Evolutionary conservation across 2,797 vertebrate species (phyloP), one percentile per base, ranked within the genome.

Genomic region (Pelodytes ibericus): DNA sequence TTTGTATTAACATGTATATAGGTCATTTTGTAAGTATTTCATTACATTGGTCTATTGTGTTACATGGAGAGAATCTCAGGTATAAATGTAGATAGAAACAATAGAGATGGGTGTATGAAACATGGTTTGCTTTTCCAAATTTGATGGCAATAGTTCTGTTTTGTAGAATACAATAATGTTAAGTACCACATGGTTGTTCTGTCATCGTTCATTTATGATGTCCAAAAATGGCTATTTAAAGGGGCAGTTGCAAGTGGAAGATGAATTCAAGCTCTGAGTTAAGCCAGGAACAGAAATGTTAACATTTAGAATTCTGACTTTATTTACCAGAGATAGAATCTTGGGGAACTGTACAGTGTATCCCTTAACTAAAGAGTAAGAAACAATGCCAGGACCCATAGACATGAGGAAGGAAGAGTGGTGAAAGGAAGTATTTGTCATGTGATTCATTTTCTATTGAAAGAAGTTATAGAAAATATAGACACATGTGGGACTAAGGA

Each of bases 1-100:
- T 62, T 47, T 24, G 41, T 72, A 78, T 78, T 78, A 67, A 61
- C 70, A 78, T 78, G 72, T 72, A 78, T 78, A 78, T 78, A 63
- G 75, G 70, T 72, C 62, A 78, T 67, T 72, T 78, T 64, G 29
- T 15, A 66, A 72, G 31, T 72, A 79, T 67, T 72, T 44, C 62
- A 61, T 78, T 72, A 53, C 57, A 62, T 65, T 72, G 53, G 41
- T 44, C 70, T 77, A 67, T 78, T 79, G 72, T 68, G 31, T 56
- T 27, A 72, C 29, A 67, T 39, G 75, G 72, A 78, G 67, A 73
- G 76, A 73, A 73, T 79, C 20, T 29, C 58, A 53, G 57, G 20
- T 39, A 41, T 72, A 78, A 78, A 72, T 67, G 39, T 15, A 72
- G 41, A 66, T 18, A 56, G 10, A 20, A 61, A 61, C 44, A 77